Conservation (phyloP, 2,113 vertebrate genomes). For the Calonectris borealis region DNA sequence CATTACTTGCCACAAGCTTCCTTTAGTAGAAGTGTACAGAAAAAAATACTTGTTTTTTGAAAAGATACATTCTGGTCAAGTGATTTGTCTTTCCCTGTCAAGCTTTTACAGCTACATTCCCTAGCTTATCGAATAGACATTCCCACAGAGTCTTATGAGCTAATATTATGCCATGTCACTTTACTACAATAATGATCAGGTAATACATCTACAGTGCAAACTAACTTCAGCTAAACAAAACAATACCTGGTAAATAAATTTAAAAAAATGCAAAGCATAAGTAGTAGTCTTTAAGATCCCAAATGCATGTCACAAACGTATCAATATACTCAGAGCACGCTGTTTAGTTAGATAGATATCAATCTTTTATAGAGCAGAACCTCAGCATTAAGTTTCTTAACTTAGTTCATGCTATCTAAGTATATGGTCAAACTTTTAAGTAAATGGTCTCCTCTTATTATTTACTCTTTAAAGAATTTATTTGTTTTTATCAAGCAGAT, state of each 20-base stretch:
- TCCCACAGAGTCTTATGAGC: not conserved
- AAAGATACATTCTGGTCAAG: not conserved
- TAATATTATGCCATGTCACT: not conserved
- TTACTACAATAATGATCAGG: not conserved
- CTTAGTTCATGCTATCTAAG: not conserved
- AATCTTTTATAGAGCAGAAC: not conserved
- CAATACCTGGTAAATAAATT: not conserved
- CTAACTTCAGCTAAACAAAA: not conserved
- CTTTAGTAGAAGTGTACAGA: not conserved
- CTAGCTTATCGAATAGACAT: not conserved
- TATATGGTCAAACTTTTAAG: not conserved
- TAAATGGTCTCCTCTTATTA: not conserved
- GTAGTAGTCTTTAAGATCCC: not conserved
- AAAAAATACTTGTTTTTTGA: rapidly evolving
- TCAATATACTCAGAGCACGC: not conserved
- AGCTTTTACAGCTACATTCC: not conserved
- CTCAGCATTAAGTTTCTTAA: not conserved
- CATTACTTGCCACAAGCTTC: not conserved
- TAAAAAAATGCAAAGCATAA: not conserved
- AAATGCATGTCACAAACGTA: not conserved
- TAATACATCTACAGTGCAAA: not conserved
- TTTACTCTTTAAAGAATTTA: not conserved
- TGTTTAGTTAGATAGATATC: not conserved
- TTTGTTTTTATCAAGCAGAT: not conserved
- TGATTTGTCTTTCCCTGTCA: not conserved